phyloP scores from a whole-genome alignment of 2,113 vertebrate genomes.

The Podilymbus podiceps region DNA sequence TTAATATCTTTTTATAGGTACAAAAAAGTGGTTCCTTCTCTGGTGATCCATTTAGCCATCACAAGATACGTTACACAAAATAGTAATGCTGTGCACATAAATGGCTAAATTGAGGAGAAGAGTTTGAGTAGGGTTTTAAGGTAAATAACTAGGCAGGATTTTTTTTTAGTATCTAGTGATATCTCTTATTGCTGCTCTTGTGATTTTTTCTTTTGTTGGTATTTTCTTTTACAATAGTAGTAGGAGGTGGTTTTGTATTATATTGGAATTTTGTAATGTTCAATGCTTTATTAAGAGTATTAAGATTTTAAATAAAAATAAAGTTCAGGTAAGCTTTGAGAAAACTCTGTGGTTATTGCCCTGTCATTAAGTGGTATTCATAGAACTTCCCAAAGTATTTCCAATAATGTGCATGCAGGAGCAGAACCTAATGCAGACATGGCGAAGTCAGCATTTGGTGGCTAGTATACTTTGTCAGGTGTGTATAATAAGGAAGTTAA shows the following conservation, averaged over 20 bases:
- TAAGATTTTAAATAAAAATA: background rate
- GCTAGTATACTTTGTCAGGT: background rate
- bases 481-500: background rate
- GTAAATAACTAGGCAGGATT: background rate
- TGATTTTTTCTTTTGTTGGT: background rate
- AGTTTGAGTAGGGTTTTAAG: background rate
- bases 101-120: background rate
- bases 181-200: background rate
- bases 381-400: background rate
- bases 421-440: background rate
- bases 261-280: background rate
- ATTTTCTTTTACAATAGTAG: background rate
- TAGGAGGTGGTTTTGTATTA: background rate
- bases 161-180: background rate
- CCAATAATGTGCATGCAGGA: rapidly evolving
- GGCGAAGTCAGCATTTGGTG: background rate
- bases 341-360: background rate
- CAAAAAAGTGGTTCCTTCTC: background rate
- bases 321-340: background rate
- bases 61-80: background rate
- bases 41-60: background rate
- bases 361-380: background rate
- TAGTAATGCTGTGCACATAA: background rate
- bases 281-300: background rate
- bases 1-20: background rate